phyloP scores from a whole-genome alignment of 2,888 invertebrate genomes.

The Drosophila robusta region DNA sequence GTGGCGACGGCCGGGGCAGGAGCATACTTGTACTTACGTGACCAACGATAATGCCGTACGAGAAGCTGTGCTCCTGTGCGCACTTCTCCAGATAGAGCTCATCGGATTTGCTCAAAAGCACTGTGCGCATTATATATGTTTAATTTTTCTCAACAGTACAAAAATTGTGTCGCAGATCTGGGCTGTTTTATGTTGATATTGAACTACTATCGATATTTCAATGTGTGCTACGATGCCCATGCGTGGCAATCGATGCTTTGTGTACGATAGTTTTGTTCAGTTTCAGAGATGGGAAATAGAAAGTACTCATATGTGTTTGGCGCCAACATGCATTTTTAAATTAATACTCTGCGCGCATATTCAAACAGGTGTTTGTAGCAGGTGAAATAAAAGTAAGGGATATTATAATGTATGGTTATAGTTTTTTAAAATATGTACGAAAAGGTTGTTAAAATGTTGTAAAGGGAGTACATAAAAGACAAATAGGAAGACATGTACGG shows the following conservation, averaged over 20 bases:
- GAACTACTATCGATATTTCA: constrained; percentile 11
- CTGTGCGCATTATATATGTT: constrained; percentile 86
- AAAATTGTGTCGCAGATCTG: constrained; percentile 28
- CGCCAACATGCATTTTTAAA: constrained; percentile 12
- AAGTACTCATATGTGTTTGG: neutral
- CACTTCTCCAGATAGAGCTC: constrained; percentile 89
- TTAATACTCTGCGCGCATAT: neutral
- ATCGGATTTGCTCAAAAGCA: constrained; percentile 89
- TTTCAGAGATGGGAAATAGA: neutral
- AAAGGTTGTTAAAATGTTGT: no score
- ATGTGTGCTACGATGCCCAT: neutral
- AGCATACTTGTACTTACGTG: constrained; percentile 87
- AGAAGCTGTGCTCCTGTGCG: constrained; percentile 88
- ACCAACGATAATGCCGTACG: constrained; percentile 91
- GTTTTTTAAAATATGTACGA: no score
- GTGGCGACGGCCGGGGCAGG: constrained; percentile 36
- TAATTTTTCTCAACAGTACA: constrained; percentile 41
- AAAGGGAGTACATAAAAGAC: no score
- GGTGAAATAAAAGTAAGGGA: neutral
- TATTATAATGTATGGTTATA: neutral
- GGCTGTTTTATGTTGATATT: constrained; percentile 34
- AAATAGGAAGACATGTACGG: neutral
- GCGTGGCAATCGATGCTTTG: neutral
- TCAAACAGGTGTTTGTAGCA: constrained; percentile 4
- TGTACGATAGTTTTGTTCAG: constrained; percentile 23